phyloP scores from a whole-genome alignment of 1,140 invertebrate species.

The Leptopilina clavipes region DNA sequence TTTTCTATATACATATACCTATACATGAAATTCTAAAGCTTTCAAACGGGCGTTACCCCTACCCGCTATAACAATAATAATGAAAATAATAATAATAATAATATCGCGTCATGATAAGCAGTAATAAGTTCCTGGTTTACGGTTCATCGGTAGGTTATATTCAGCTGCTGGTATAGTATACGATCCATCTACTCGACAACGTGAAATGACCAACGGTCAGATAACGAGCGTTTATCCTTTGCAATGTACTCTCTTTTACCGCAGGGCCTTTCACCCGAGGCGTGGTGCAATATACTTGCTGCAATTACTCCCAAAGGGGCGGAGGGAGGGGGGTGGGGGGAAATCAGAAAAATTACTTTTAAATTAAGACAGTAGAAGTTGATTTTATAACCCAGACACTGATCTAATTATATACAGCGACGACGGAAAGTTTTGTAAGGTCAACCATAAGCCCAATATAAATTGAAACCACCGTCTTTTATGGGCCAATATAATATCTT shows the following conservation, averaged over 20 bases:
- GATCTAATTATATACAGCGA: neutral
- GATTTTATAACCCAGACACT: neutral
- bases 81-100: constrained; percentile 61
- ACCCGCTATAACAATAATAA: constrained; percentile 57
- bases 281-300: constrained; percentile 66
- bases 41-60: constrained; percentile 41
- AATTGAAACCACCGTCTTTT: neutral
- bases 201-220: constrained; percentile 59
- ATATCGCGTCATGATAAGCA: constrained; percentile 61
- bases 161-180: constrained; percentile 38
- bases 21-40: constrained; percentile 4
- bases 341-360: constrained; percentile 8
- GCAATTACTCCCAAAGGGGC: constrained; percentile 53
- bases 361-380: constrained; percentile 19
- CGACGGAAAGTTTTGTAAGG: neutral
- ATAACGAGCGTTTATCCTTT: constrained; percentile 40
- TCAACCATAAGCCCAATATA: neutral
- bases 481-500: no score
- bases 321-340: neutral
- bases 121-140: constrained; percentile 71
- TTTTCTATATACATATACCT: neutral
- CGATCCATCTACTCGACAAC: constrained; percentile 56
- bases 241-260: constrained; percentile 52
- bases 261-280: constrained; percentile 68
- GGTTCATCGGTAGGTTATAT: constrained; percentile 68